phyloP scores from a whole-genome alignment of 2,113 vertebrate genomes.

The Hippocampus guttulatus region DNA sequence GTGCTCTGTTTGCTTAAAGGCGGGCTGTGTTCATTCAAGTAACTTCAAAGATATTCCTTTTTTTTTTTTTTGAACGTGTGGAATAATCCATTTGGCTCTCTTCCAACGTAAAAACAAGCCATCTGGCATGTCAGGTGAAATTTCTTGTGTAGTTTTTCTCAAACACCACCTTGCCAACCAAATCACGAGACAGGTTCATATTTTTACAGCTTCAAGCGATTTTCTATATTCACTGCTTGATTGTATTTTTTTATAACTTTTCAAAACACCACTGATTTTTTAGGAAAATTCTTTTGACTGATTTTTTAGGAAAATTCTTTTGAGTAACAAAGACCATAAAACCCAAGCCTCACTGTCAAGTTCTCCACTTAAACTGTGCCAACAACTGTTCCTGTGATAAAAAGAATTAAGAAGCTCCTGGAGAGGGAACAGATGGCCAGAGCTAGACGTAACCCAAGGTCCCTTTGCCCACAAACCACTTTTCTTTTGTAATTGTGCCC shows the following conservation, averaged over 20 bases:
- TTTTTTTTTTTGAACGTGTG: too few species aligned
- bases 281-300: constrained; percentile 13
- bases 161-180: neutral
- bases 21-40: neutral
- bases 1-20: neutral
- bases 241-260: neutral
- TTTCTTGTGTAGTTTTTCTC: neutral
- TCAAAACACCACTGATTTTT: neutral
- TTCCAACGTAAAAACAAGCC: neutral
- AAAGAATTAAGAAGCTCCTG: constrained; percentile 49
- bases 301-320: constrained; percentile 11
- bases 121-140: neutral
- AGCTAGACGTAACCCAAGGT: constrained; percentile 31
- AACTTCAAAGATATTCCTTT: neutral
- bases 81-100: neutral
- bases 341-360: constrained; percentile 13
- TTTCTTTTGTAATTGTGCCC: constrained; percentile 54
- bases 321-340: neutral
- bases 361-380: constrained; percentile 28
- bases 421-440: constrained; percentile 50
- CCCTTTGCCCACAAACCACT: constrained; percentile 26
- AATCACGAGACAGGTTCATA: neutral
- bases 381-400: constrained; percentile 26
- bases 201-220: neutral
- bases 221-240: too few species aligned